Evolutionary conservation across 92 coral and sea anemone species (phyloP), one percentile per base, ranked within the genome.

Genomic region (Meandrina meandrites): DNA sequence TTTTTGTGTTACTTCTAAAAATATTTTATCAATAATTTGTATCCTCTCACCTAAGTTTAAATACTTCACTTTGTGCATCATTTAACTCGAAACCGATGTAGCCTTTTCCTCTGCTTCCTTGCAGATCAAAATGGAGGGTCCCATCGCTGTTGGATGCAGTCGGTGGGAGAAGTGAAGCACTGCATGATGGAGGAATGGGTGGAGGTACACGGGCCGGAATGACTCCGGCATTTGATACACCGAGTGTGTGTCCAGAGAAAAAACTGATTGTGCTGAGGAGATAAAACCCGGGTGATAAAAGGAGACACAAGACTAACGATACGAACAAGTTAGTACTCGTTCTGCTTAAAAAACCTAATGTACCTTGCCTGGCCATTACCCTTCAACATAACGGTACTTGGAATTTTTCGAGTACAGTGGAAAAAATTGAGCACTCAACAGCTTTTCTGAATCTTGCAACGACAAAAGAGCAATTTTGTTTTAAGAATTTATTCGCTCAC

Each of bases 141-240:
- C 60, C 62, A 10, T 42, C 69, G 56, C 83, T 78, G 17, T 80
- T 87, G 18, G 94, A 84, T 30, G 88, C 77, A 3, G 87, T 64
- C 32, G 86, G 86, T 14, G 94, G 87, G 8, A 72, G 74, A 17
- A 86, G 58, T 0, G 89, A 27, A 54, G 89, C 86, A 40, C 77
- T 82, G 66, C 92, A 90, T 30, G 98, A 81, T 42, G 94, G 95
- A 30, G 92, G 92, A 70, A 80, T 66, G 30, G 93, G 89, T 22
- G 91, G 86, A n/a, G 90, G 91, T 36, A 93, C 86, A 13, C 47
- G 68, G 11, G 94, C 96, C 16, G 92, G 93, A 47, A 86, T 30
- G 27, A 96, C 94, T 31, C 95, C 97, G 1, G 93, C 98, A 18
- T 79, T 87, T 24, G 97, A 91, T 42, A 94, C 94, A 53, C 98